A percentile compares a stretch with the other conserved stretches of the same genome.
These are phyloP conservation scores for Sesia apiformis DNA, from an alignment of 2,888 invertebrate species.

Conservation along the genomic window DNA sequence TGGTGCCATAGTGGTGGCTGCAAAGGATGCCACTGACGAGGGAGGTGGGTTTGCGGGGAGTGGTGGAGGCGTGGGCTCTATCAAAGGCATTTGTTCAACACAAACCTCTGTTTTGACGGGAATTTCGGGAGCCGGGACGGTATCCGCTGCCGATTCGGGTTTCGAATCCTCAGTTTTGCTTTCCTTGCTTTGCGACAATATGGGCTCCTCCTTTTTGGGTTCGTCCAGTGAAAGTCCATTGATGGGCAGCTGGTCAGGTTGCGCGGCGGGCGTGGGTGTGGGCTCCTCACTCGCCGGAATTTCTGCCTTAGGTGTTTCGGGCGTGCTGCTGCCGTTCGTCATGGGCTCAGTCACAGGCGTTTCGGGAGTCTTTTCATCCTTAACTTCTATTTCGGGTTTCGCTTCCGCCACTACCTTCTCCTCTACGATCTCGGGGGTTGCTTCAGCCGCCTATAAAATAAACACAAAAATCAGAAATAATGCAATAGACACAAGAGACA, in stretches of 20 bases:
- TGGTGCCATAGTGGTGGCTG: conserved; percentile 79
- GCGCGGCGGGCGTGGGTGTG: conserved; percentile 14
- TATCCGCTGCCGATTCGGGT: conserved; percentile 39
- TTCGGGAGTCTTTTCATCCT: conserved; percentile 60
- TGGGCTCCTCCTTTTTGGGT: conserved; percentile 32
- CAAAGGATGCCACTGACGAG: conserved; percentile 83
- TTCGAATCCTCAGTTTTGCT: conserved; percentile 43
- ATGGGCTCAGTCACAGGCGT: conserved; percentile 68
- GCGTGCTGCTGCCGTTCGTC: conserved; percentile 60
- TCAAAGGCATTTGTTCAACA: conserved; percentile 75
- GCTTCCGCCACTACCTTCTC: conserved; percentile 42
- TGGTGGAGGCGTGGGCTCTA: conserved; percentile 80
- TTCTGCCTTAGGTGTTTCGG: conserved; percentile 51
- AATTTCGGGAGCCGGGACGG: conserved; percentile 54
- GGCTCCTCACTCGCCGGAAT: conserved; percentile 14
- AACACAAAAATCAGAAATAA: conserved; percentile 6
- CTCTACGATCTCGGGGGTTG: conserved; percentile 38
- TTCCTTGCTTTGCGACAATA: conserved; percentile 32
- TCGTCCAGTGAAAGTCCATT: conserved; percentile 59
- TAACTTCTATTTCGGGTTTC: conserved; percentile 36
- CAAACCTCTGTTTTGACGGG: conserved; percentile 70
- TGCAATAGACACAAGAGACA: background rate
- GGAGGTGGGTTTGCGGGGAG: conserved; percentile 84
- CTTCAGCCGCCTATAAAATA: conserved; percentile 51
- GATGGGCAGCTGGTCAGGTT: conserved; percentile 53